Percentiles rank a stretch among this genome's conserved stretches.
Conservation (phyloP, 2,113 vertebrate species). For the Antechinus flavipes region DNA sequence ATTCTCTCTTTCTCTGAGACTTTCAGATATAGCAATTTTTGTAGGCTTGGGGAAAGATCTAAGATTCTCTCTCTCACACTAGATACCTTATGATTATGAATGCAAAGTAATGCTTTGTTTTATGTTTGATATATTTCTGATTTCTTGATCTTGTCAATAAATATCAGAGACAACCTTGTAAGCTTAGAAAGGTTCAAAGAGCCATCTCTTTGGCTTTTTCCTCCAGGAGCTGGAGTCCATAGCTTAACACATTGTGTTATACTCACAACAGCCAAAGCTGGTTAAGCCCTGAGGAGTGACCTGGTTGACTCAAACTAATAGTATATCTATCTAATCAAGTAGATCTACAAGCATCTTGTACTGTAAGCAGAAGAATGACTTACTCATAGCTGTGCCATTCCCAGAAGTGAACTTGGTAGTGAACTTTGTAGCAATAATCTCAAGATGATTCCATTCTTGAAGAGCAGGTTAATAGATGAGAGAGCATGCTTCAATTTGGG, state of each 20-base stretch:
- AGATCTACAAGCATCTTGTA: not conserved
- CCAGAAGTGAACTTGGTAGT: not conserved
- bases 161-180: not conserved
- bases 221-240: not conserved
- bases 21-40: not conserved
- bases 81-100: not conserved
- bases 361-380: not conserved
- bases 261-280: not conserved
- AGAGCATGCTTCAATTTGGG: not conserved
- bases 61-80: not conserved
- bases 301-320: not conserved
- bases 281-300: not conserved
- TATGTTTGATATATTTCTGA: not conserved
- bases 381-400: not conserved
- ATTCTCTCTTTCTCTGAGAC: not conserved
- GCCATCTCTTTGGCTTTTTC: too few species aligned
- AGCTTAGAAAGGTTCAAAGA: not conserved
- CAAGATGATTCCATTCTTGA: not conserved
- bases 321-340: not conserved
- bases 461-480: not conserved
- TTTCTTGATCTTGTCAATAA: not conserved
- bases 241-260: not conserved
- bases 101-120: not conserved
- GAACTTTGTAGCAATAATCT: not conserved
- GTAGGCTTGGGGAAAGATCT: not conserved